These are phyloP conservation scores for Nothobranchius kuhntae DNA, from an alignment of 2,113 vertebrate species.

Conservation along the genomic window DNA sequence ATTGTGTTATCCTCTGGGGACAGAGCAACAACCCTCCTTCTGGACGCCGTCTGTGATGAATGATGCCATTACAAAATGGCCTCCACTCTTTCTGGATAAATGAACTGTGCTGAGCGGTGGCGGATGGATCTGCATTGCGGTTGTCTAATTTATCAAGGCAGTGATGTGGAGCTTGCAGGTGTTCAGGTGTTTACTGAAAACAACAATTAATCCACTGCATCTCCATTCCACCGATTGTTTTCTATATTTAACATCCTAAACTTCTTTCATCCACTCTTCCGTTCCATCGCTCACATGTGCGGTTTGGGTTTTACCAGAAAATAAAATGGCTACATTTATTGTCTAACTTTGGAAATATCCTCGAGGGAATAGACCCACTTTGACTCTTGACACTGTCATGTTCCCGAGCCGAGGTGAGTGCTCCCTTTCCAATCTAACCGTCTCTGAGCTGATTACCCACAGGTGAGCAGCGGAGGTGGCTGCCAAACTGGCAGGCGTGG, in stretches of 20 bases:
- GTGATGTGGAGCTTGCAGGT: constrained; percentile 52
- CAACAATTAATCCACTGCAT: constrained; percentile 55
- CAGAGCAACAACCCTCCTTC: constrained; percentile 39
- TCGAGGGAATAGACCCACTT: no score
- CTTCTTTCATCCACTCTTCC: constrained; percentile 1
- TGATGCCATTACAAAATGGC: constrained; percentile 64
- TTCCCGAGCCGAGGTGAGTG: no score
- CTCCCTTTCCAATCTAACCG: no score
- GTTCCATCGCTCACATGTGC: constrained; percentile 11
- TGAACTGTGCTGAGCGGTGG: constrained; percentile 43
- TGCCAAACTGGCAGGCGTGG: no score
- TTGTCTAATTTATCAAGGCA: constrained; percentile 46
- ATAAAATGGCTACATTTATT: no score
- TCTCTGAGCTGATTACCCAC: no score
- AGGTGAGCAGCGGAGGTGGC: no score
- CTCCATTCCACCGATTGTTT: constrained; percentile 12
- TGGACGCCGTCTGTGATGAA: constrained; percentile 54
- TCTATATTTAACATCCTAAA: constrained; percentile 4
- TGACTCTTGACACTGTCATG: no score
- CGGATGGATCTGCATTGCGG: constrained; percentile 39
- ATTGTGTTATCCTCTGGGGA: constrained; percentile 38
- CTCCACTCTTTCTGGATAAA: constrained; percentile 56
- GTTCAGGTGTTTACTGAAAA: constrained; percentile 54
- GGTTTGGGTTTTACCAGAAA: not conserved
- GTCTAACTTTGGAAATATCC: no score